Base-by-base conservation (phyloP, 2,113 vertebrate species). In the Thymallus thymallus region DNA sequence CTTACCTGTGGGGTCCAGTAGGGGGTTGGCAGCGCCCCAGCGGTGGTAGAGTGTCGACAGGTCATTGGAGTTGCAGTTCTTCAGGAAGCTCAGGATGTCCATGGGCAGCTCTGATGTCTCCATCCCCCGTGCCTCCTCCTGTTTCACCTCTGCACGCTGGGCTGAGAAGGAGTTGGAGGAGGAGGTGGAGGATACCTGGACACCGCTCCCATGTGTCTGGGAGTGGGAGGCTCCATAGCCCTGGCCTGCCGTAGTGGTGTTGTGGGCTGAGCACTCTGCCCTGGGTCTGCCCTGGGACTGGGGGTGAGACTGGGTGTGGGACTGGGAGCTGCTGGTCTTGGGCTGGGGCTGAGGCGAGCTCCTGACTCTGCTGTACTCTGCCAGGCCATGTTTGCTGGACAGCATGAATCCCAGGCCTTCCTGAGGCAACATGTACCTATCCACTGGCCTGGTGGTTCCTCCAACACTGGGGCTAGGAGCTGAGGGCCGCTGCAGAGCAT, bases 51-150 rank as follows among this genome's bases (percentile, higher is more conserved):
- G 89, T 0, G 94, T 87, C 48, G 95, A 94, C 41, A 97, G 89
- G 81, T 98, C 96, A 83, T 96, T 94, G 83, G 96, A 93, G 92
- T 94, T 95, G 93, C 95, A 96, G 12, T 95, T 95, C 89, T 96
- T 96, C 58, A 97, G 94, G 84, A 96, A 93, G 86, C 88, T 90
- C 73, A 97, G 92, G 87, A 96, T 81, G 75, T 96, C 95, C 75
- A 92, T 72, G 68, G 84, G 91, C 78, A 93, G 94, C 81, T 96
- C 94, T 0, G 86, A 92, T 2, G 86, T 87, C 6, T 95, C 95
- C 0, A 91, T 74, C 0, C 91, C 74, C 2, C 76, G 81, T 0
- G 85, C 74, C 79, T 96, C 95, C 80, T 92, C 95, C 80, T 92
- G 91, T 79, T 94, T 95, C 80, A 81, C 69, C 61, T 93, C 82